These are phyloP conservation scores for Sinohyriopsis cumingii DNA, from an alignment of 2,888 invertebrate species.

Conservation along the genomic window DNA sequence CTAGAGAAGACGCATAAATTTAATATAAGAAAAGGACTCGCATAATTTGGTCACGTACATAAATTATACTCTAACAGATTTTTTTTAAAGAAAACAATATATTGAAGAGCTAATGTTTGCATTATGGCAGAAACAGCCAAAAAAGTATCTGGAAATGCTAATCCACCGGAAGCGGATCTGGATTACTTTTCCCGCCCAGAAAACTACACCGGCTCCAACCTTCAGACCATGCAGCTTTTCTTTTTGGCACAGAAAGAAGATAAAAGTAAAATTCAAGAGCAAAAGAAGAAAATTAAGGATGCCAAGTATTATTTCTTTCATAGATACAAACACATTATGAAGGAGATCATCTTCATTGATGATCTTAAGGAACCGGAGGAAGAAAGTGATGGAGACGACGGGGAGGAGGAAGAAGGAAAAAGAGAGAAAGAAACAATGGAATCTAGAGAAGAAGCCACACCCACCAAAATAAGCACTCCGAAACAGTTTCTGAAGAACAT, in stretches of 20 bases:
- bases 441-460: conserved; percentile 1
- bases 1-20: no score
- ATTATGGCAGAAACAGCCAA: no score
- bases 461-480: neutral
- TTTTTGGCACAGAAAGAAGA: conserved; percentile 12
- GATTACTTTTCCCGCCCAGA: conserved; percentile 66
- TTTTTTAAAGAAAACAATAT: no score
- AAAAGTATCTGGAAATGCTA: conserved; percentile 26
- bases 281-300: conserved; percentile 29
- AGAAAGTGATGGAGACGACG: conserved; percentile 30
- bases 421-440: conserved; percentile 7
- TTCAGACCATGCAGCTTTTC: conserved; percentile 44
- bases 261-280: conserved; percentile 3
- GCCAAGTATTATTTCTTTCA: conserved; percentile 36
- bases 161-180: conserved; percentile 58
- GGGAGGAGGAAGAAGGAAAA: conserved; percentile 9
- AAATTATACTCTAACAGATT: no score
- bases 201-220: conserved; percentile 62
- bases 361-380: conserved; percentile 34
- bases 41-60: no score
- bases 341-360: conserved; percentile 40
- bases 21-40: no score
- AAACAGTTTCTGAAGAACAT: no score
- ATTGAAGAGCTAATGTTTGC: no score
- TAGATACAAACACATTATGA: conserved; percentile 42